Evolutionary conservation across 2,797 vertebrate species (phyloP), one percentile per base, ranked within the genome.

Genomic region (Propithecus perrieri): DNA sequence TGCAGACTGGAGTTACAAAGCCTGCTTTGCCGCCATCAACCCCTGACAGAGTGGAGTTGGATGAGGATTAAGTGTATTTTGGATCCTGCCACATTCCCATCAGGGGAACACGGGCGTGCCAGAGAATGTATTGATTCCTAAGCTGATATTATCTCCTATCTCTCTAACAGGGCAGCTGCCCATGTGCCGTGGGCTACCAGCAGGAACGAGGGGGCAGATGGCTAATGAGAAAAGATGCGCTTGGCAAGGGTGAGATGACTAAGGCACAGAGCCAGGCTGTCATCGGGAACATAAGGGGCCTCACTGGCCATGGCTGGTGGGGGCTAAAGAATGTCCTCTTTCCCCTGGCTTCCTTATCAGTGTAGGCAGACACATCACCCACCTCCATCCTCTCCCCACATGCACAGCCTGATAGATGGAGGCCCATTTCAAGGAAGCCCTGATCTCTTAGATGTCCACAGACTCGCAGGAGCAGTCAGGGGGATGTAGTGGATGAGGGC

Each of bases 121-220:
- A 92, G 96, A 61, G 96, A 97, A 80, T 90, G 55, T 88, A 94
- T 89, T 87, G 98, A 98, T 97, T 96, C 80, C 41, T 97, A 75
- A 97, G 96, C 97, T 95, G 97, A 93, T 98, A 35, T 65, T 67
- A 84, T 97, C 74, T 96, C 83, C 94, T 81, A 65, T 96, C 88
- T 97, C 33, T 88, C 94, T 95, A 97, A 85, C 94, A 97, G 97
- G 95, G 96, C 96, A 98, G 98, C 98, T 98, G 90, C 98, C 97
- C 90, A n/a, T 22, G 38, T 30, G 15, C 63, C 0, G 94, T 88
- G 71, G 85, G 95, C 92, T 95, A 96, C 81, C 97, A 97, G 93
- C 95, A 80, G 0, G 87, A 14, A 26, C 24, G 2, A 79, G 0
- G 96, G 97, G 97, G 97, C 97, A 98, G 98, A 85, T 95, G 98